Base-by-base conservation (phyloP, 2,797 vertebrate genomes). In the Etheostoma nigrum region DNA sequence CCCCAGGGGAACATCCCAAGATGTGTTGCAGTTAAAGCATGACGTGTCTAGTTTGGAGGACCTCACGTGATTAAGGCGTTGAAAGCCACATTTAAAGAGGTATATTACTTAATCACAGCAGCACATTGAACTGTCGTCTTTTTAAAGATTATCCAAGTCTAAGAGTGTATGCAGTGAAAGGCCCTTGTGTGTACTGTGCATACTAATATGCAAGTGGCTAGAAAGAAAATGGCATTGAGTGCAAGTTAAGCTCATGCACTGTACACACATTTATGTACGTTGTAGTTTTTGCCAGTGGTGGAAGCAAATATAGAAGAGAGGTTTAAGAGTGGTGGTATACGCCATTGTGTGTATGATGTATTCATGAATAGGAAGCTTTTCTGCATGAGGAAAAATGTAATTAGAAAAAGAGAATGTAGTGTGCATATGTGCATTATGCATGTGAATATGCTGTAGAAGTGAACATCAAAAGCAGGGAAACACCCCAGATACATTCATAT, bases 121-220 rank as follows among this genome's bases (percentile, higher is more conserved):
- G 64, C 54, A 60, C 75, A 67, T 27, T 23, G 13, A 76, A 72
- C 72, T 57, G 45, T 45, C 65, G 44, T 83, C 40, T 81, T 78
- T 81, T 57, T 78, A 75, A 67, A 54, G 61, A 77, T 78, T 57
- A 84, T 68, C 58, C 62, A 9, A 59, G 53, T 3, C 10, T 12
- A 44, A 67, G 54, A 70, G 48, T 53, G 47, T 66, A 66, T 55
- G 33, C 40, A 40, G 72, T 48, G n/a, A 76, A 66, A 71, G 52
- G 65, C 72, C 55, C 25, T 33, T 74, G 78, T 83, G 72, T 86
- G 79, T 76, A 36, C 78, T 67, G 71, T 54, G 59, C 47, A 83
- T 89, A 84, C 88, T 85, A 87, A 88, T 88, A 91, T 87, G 86
- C 85, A 90, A 90, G 90, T 88, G 58, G 71, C 36, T 42, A n/a